Evolutionary conservation across 2,888 invertebrate genomes (phyloP).

Genomic region (Caenorhabditis becei): DNA sequence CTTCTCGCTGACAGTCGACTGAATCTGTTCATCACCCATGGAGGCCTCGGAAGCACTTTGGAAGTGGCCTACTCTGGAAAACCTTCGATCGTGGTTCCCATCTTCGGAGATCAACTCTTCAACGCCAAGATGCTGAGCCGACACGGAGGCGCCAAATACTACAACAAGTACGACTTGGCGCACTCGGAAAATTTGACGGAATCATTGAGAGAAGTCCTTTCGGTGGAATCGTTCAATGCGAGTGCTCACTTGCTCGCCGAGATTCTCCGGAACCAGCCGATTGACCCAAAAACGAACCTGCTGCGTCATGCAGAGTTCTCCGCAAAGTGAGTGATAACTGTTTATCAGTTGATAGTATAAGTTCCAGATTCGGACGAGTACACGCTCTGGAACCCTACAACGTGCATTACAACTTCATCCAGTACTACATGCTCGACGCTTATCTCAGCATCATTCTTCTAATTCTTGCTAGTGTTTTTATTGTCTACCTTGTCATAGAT

Average conservation of each 20-base stretch:
- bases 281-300: slow-evolving; percentile 20
- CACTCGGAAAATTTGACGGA: slow-evolving; percentile 12
- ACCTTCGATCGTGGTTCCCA: slow-evolving; percentile 38
- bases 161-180: slow-evolving; percentile 35
- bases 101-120: slow-evolving; percentile 43
- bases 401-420: slow-evolving; percentile 32
- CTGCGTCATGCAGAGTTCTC: slow-evolving; percentile 34
- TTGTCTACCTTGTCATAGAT: background rate
- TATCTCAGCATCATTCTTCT: slow-evolving; percentile 4
- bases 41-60: slow-evolving; percentile 25
- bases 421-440: slow-evolving; percentile 42
- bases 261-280: slow-evolving; percentile 32
- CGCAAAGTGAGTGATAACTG: slow-evolving; percentile 16
- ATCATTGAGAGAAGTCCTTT: slow-evolving; percentile 20
- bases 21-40: slow-evolving; percentile 31
- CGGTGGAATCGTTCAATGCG: background rate
- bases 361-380: slow-evolving; percentile 38
- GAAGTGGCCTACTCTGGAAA: slow-evolving; percentile 46
- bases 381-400: slow-evolving; percentile 35
- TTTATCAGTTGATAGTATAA: no score
- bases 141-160: slow-evolving; percentile 48
- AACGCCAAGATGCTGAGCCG: slow-evolving; percentile 46
- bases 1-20: slow-evolving; percentile 34
- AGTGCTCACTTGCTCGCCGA: slow-evolving; percentile 21
- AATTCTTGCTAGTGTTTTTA: background rate